Evolutionary conservation across 37 sponge, comb jelly and placozoan species (phyloP).

Genomic region (Crambe crambe): DNA sequence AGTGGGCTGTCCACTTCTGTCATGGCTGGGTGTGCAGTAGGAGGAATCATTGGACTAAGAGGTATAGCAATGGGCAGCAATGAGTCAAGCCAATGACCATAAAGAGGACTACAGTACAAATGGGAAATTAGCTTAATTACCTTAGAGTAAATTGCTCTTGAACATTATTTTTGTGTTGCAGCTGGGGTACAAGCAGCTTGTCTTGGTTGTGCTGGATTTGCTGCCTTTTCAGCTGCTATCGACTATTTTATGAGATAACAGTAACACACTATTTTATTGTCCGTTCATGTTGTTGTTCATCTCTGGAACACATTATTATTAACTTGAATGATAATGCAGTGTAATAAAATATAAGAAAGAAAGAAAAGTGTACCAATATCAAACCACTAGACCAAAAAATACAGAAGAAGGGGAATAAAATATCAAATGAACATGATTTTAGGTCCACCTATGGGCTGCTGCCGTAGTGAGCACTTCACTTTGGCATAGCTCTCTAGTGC

Average conservation of each 20-base stretch:
- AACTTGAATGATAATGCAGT: no score
- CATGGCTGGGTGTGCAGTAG: conserved; percentile 88
- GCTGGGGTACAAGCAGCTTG: conserved; percentile 95
- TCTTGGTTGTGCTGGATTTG: conserved; percentile 92
- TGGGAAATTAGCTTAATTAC: not conserved
- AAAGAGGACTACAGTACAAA: not conserved
- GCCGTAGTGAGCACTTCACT: conserved; percentile 11
- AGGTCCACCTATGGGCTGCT: conserved; percentile 24
- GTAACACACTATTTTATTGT: not conserved
- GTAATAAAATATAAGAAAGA: not conserved
- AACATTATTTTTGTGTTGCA: conserved; percentile 9
- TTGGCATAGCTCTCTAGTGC: conserved; percentile 33
- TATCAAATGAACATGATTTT: conserved; percentile 35
- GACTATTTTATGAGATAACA: conserved; percentile 83
- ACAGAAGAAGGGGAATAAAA: no score
- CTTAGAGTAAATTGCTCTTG: not conserved
- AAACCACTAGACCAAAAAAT: no score
- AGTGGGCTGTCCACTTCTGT: conserved; percentile 79
- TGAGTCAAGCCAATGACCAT: no score
- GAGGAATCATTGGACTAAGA: conserved; percentile 95
- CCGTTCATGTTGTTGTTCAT: no score
- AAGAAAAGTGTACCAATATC: not conserved
- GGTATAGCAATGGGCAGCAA: no score
- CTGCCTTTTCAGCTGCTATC: conserved; percentile 97
- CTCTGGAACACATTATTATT: no score